Percentiles rank a stretch among this genome's conserved stretches.
phyloP scores from a whole-genome alignment of 1,140 invertebrate species.

The Coelopa frigida region DNA sequence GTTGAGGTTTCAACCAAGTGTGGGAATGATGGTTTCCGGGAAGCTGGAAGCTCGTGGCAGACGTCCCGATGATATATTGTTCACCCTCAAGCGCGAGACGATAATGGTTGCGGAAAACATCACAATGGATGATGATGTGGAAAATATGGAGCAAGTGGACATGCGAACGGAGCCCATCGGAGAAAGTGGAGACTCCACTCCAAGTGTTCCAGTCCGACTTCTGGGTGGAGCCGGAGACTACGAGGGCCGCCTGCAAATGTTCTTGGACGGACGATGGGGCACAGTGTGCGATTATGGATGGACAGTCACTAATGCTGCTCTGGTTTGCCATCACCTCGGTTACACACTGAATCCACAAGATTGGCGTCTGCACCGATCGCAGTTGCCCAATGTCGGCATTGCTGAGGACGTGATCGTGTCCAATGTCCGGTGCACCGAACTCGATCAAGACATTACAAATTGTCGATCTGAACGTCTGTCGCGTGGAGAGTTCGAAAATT shows the following conservation, averaged over 20 bases:
- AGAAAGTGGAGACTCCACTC: conserved; percentile 47
- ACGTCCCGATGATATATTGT: conserved; percentile 65
- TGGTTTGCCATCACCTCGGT: conserved; percentile 94
- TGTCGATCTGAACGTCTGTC: conserved; percentile 67
- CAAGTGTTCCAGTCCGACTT: conserved; percentile 62
- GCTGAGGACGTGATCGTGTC: conserved; percentile 71
- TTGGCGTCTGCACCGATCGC: conserved; percentile 74
- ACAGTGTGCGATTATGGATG: conserved; percentile 96
- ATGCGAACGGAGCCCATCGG: conserved; percentile 49
- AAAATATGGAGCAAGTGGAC: conserved; percentile 45
- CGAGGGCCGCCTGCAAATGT: conserved; percentile 75
- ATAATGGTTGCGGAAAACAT: conserved; percentile 55
- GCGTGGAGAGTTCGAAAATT: conserved; percentile 76
- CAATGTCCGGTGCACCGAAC: conserved; percentile 83
- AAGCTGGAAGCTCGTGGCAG: conserved; percentile 75
- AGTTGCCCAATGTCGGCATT: conserved; percentile 70
- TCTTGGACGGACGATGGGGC: conserved; percentile 83
- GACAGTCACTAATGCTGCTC: conserved; percentile 83
- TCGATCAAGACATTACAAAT: conserved; percentile 85
- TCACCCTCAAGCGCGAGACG: conserved; percentile 69
- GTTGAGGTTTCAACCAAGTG: conserved; percentile 77
- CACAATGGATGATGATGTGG: conserved; percentile 47
- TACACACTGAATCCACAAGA: conserved; percentile 86
- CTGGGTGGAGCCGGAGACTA: conserved; percentile 64
- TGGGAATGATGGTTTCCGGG: conserved; percentile 95